Evolutionary conservation across 2,888 invertebrate species (phyloP), one percentile per base, ranked within the genome.

Genomic region (Oligia strigilis): DNA sequence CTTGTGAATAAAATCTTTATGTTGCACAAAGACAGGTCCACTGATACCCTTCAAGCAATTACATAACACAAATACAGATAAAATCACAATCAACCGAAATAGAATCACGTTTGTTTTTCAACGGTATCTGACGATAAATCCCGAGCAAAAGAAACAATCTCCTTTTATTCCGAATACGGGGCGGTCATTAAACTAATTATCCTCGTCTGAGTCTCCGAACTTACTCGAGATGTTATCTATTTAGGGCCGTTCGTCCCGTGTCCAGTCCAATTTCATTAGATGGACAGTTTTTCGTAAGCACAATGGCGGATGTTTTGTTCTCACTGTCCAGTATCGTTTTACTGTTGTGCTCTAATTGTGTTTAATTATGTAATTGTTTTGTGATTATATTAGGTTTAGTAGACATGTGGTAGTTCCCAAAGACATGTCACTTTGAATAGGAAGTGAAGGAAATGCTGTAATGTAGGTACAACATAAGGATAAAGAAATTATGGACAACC

Each of bases 161-260:
- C 83, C 88, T 87, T 88, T 88, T 88, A 89, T 89, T 90, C 88
- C 78, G 83, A 84, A 88, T 90, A 90, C 88, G 84, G 87, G 86
- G 86, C 90, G 90, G 93, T 95, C 93, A 94, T 95, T 95, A 93
- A 93, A 92, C 92, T 95, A 94, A 95, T 95, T 95, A 95, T 92
- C 90, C 90, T 88, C 91, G 89, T 91, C 92, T 92, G 90, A 91
- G 91, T 89, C 90, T 89, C 88, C 77, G 90, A 92, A 92, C 87
- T 90, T 87, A 89, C 88, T 88, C 84, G 88, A 92, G 94, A 93
- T 93, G 92, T 92, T 94, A 95, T 95, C 94, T 93, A 90, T 91
- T 90, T 88, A 89, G 87, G 88, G 72, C 84, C 88, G 88, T 89
- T 87, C 87, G 89, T 91, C 91, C 92, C 92, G 89, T 91, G 92